Percentiles rank a stretch among this genome's conserved stretches.
Conservation (phyloP, 2,888 invertebrate genomes). For the Chrysolina americana region DNA sequence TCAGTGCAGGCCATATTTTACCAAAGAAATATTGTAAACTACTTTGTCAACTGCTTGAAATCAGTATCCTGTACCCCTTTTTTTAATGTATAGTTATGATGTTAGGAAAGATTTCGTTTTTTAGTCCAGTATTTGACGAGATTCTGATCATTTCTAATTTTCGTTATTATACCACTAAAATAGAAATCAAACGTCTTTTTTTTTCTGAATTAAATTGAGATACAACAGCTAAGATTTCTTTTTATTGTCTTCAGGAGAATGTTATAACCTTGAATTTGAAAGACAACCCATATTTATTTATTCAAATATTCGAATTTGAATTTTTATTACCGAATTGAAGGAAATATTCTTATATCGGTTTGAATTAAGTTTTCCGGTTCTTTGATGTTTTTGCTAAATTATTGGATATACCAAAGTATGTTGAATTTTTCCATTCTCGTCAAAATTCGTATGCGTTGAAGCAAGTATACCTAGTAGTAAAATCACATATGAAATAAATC, state of each 20-base stretch:
- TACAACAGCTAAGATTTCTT: not conserved
- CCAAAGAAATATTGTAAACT: too few relatives aligned
- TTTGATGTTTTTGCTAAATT: not conserved
- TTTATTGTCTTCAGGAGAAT: not conserved
- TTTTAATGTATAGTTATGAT: too few relatives aligned
- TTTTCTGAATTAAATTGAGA: too few relatives aligned
- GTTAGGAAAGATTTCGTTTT: too few relatives aligned
- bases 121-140: too few relatives aligned
- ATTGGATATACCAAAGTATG: not conserved
- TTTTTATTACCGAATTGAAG: not conserved
- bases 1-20: too few relatives aligned
- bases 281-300: not conserved
- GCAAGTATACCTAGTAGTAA: too few relatives aligned
- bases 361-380: not conserved
- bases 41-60: too few relatives aligned
- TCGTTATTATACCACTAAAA: not conserved
- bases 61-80: too few relatives aligned
- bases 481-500: too few relatives aligned
- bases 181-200: too few relatives aligned
- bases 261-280: not conserved
- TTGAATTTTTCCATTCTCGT: not conserved
- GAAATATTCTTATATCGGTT: not conserved
- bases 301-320: not conserved
- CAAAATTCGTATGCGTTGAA: not conserved
- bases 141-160: too few relatives aligned